A percentile compares a stretch with the other conserved stretches of the same genome.
Evolutionary conservation across 2,113 vertebrate genomes (phyloP).

Genomic region (Eupsittula cactorum): DNA sequence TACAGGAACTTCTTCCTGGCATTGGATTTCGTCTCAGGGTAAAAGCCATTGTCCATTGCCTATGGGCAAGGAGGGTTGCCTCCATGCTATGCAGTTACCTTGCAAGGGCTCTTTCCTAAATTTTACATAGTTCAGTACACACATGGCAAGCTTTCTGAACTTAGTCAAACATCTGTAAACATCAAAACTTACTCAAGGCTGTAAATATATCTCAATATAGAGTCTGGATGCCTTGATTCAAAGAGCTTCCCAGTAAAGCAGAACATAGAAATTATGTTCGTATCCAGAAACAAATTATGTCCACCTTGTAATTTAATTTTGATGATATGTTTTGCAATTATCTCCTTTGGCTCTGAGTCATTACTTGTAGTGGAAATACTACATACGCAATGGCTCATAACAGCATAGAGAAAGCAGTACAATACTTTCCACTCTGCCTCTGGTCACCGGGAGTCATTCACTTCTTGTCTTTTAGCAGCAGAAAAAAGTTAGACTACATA

Average conservation of each 20-base stretch:
- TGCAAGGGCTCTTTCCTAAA: background rate
- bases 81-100: background rate
- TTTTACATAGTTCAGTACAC: background rate
- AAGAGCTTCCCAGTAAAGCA: background rate
- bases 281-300: constrained; percentile 8
- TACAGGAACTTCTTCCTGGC: background rate
- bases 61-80: fast-evolving
- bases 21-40: background rate
- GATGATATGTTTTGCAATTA: background rate
- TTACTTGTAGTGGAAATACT: constrained; percentile 9
- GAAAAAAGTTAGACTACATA: background rate
- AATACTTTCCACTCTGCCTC: background rate
- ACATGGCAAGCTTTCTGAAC: background rate
- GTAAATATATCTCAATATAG: background rate
- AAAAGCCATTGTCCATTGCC: background rate
- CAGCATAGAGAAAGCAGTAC: background rate
- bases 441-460: background rate
- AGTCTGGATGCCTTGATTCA: background rate
- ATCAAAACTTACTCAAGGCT: background rate
- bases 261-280: background rate
- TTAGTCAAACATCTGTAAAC: background rate
- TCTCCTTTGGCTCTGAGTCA: background rate
- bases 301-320: constrained; percentile 49
- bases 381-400: background rate
- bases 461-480: background rate